Base-by-base conservation (phyloP, 2,113 vertebrate genomes). In the Eupsittula cactorum region DNA sequence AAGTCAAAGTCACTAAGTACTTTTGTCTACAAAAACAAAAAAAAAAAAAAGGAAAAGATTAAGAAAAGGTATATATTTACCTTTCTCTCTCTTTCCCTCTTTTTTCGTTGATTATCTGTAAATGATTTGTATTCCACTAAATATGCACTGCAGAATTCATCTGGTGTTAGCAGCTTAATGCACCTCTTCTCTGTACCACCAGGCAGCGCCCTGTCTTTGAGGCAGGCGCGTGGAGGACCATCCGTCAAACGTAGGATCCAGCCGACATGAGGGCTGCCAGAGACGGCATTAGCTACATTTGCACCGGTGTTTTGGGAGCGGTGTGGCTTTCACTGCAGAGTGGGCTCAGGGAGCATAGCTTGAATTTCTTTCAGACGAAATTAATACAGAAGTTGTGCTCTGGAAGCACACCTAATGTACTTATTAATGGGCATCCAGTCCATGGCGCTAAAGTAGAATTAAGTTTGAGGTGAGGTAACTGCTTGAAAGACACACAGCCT, bases 221-320 rank as follows among this genome's bases (percentile, higher is more conserved):
- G 50, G 44, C 23, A 60, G 50, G 44, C 15, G 13, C 9, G 8
- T 16, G 37, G 33, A 83, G 46, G 33, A 70, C 8, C 33, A 37
- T 11, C 63, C 39, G 29, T 9, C 44, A 33, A 37, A 42, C 0
- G 1, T 10, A 29, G 53, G 42, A 70, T 24, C 28, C 16, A 31
- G 37, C 18, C 65, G 57, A 76, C 27, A 16, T 0, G 1, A 49
- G 11, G 52, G 44, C 11, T 73, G 18, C 16, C 78, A 29, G 49
- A 79, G 41, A 39, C 73, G 21, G 23, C 68, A 65, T 12, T 39
- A 62, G 24, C 42, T 81, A 29, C 29, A 23, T 60, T 67, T 39
- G 15, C 16, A 47, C 8, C 0, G 1, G 17, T 42, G 31, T 28
- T 77, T 35, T 50, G 41, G 10, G 29, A 11, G 7, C 9, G 4